phyloP scores from a whole-genome alignment of 2,797 vertebrate species.

The Xenopus petersii region DNA sequence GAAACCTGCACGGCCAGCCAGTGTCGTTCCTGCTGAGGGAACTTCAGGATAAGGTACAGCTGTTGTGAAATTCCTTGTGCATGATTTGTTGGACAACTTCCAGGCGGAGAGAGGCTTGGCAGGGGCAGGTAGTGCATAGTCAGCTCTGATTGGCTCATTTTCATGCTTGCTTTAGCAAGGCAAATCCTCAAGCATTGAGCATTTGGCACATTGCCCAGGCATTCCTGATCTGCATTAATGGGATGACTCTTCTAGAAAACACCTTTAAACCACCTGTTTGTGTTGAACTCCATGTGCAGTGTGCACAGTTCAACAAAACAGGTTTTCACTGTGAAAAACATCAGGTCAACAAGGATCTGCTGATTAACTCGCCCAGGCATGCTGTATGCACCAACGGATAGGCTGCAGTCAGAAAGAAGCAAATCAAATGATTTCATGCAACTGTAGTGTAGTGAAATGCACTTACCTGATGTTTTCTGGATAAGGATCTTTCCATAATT shows the following conservation, averaged over 20 bases:
- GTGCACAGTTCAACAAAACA: not conserved
- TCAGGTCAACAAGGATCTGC: no score
- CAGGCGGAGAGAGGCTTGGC: constrained; percentile 28
- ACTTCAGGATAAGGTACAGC: constrained; percentile 86
- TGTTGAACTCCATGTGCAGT: not conserved
- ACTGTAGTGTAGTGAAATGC: no score
- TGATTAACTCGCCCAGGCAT: not conserved
- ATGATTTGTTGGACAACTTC: constrained; percentile 9
- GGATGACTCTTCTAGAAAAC: not conserved
- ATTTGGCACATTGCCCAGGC: constrained; percentile 11
- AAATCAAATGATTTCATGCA: no score
- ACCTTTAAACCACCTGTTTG: not conserved
- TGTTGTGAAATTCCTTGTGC: constrained; percentile 14
- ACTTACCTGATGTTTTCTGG: no score
- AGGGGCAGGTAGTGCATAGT: constrained; percentile 9
- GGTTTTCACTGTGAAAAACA: not conserved
- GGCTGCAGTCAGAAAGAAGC: no score
- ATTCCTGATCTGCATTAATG: not conserved
- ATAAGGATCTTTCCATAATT: no score
- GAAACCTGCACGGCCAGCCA: constrained; percentile 91
- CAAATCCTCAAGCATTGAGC: not conserved
- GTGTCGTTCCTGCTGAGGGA: constrained; percentile 92
- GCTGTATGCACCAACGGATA: no score
- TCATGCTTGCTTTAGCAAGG: not conserved
- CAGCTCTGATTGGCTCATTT: constrained; percentile 28